A percentile compares a stretch with the other conserved stretches of the same genome.
Conservation (phyloP, 2,797 vertebrate species). For the Geotrypetes seraphini region DNA sequence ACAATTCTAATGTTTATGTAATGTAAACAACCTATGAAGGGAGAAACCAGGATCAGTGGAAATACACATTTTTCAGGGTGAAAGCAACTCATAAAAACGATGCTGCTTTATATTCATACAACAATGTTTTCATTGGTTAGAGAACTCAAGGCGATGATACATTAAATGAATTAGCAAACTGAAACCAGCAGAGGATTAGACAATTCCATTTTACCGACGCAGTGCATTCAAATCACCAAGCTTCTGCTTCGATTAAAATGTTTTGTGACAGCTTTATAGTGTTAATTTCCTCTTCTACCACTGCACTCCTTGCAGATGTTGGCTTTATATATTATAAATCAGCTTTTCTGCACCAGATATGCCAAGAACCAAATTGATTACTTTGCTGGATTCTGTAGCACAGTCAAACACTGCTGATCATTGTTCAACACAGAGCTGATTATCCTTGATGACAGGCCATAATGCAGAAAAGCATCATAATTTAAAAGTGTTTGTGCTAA, state of each 20-base stretch:
- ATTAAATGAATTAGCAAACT: not conserved
- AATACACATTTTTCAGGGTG: too few species aligned
- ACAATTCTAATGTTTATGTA: too few species aligned
- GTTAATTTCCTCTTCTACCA: conserved; percentile 45
- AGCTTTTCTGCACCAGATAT: conserved; percentile 13
- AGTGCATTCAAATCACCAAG: conserved; percentile 16
- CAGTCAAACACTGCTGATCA: not conserved
- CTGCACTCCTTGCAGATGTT: conserved; percentile 30
- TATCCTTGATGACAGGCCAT: conserved; percentile 1
- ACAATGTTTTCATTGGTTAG: conserved; percentile 7
- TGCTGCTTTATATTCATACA: too few species aligned
- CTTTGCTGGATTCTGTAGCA: conserved; percentile 6
- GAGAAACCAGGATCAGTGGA: too few species aligned
- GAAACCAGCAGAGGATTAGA: conserved; percentile 7
- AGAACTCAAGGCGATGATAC: conserved; percentile 3
- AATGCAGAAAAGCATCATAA: conserved; percentile 3
- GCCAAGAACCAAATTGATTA: conserved; percentile 3
- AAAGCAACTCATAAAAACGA: too few species aligned
- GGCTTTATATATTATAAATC: conserved; percentile 52
- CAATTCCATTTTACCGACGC: conserved; percentile 6
- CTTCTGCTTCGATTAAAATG: conserved; percentile 45
- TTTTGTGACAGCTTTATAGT: conserved; percentile 50
- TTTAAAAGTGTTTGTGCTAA: conserved; percentile 14
- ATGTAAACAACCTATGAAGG: too few species aligned
- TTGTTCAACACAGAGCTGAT: not conserved